Percentiles rank a stretch among this genome's conserved stretches.
These are phyloP conservation scores for Salvelinus alpinus DNA, from an alignment of 2,113 vertebrate species.

Conservation along the genomic window DNA sequence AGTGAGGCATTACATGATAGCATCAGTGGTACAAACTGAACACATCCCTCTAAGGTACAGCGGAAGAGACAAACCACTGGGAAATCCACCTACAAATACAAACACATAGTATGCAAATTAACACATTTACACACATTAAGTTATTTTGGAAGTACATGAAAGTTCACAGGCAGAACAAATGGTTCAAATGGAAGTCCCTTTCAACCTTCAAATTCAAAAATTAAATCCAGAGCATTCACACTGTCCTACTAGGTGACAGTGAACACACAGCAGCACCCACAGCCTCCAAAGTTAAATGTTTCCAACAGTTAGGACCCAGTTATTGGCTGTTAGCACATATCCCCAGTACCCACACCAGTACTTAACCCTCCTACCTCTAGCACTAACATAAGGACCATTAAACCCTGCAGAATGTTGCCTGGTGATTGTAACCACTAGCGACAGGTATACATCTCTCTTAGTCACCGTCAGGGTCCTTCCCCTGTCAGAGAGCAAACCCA, in stretches of 20 bases:
- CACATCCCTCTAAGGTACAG: constrained; percentile 25
- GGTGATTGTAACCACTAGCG: constrained; percentile 65
- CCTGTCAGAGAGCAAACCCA: constrained; percentile 68
- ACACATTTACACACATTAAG: constrained; percentile 18
- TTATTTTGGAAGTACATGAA: background rate
- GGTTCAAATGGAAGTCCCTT: background rate
- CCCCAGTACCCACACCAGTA: background rate
- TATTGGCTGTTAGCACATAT: no score
- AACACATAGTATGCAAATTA: background rate
- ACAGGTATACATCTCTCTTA: constrained; percentile 71
- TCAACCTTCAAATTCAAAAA: constrained; percentile 1
- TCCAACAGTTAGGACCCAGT: no score
- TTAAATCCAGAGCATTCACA: background rate
- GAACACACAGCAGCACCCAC: constrained; percentile 11
- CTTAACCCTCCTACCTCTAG: constrained; percentile 9
- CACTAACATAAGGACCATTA: constrained; percentile 12
- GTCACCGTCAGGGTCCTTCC: constrained; percentile 65
- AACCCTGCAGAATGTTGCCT: constrained; percentile 55
- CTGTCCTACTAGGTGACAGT: constrained; percentile 16
- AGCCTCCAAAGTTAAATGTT: constrained; percentile 28
- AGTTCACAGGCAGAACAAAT: background rate
- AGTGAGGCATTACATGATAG: constrained; percentile 33
- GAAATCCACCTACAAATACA: background rate
- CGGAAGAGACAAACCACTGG: no score
- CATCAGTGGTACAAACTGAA: constrained; percentile 50